Evolutionary conservation across 1,140 invertebrate genomes (phyloP).

Genomic region (Catajapyx aquilonaris): DNA sequence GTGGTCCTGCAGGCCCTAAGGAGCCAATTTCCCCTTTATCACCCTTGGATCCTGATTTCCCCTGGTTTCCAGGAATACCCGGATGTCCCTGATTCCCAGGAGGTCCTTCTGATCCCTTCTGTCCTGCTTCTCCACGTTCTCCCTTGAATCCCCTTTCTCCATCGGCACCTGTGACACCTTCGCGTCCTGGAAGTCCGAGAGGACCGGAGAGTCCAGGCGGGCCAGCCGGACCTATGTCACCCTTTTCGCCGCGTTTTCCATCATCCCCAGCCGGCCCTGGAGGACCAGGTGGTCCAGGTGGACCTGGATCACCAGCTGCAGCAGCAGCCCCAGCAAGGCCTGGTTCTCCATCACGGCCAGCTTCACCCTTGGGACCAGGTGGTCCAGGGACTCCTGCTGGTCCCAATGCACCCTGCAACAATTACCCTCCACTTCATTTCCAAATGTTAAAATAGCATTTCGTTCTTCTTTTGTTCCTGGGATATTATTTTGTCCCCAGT

Average conservation of each 20-base stretch:
- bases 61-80: slow-evolving; percentile 16
- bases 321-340: slow-evolving; percentile 16
- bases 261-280: slow-evolving; percentile 14
- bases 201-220: slow-evolving; percentile 14
- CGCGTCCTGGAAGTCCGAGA: slow-evolving; percentile 15
- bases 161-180: slow-evolving; percentile 15
- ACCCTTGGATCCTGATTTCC: slow-evolving; percentile 20
- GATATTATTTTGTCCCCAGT: too few species aligned
- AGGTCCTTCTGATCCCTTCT: slow-evolving; percentile 17
- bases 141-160: slow-evolving; percentile 17
- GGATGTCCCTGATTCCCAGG: slow-evolving; percentile 12
- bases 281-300: slow-evolving; percentile 14
- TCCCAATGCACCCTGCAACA: slow-evolving; percentile 12
- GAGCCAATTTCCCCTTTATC: slow-evolving; percentile 24
- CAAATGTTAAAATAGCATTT: too few species aligned
- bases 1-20: slow-evolving; percentile 19
- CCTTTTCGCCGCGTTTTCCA: slow-evolving; percentile 11
- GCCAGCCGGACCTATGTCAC: slow-evolving; percentile 12
- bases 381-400: slow-evolving; percentile 16
- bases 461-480: too few species aligned
- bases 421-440: too few species aligned
- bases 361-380: slow-evolving; percentile 19
- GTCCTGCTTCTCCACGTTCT: slow-evolving; percentile 16
- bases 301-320: slow-evolving; percentile 16
- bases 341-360: slow-evolving; percentile 20